Evolutionary conservation across 2,797 vertebrate genomes (phyloP), one percentile per base, ranked within the genome.

Genomic region (Apogon hyalosoma): DNA sequence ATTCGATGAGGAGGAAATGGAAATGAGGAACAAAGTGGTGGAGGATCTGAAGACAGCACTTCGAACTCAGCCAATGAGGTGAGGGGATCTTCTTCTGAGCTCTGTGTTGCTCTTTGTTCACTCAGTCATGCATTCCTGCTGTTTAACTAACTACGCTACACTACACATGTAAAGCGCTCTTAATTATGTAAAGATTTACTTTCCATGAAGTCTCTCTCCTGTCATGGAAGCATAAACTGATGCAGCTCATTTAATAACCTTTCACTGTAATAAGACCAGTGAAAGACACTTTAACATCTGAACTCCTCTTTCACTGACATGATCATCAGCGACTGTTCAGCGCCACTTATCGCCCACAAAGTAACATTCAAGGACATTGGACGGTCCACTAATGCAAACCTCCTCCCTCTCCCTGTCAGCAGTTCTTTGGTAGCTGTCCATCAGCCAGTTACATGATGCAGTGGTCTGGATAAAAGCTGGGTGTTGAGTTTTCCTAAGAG

Each of bases 11-110:
- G 97, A 98, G 87, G 97, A 98, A 93, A 98, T 96, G 76, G 96
- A 97, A 88, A 95, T 95, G 94, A 95, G 97, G 91, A 98, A 97
- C 91, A 98, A 98, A 90, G 95, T 98, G 49, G 97, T 99, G 81
- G 98, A 98, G 88, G 98, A 97, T 91, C 92, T 99, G 82, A 99
- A 99, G 93, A 99, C 98, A 13, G 97, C 98, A 5, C 93, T 99
- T 49, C 93, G 97, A 54, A 99, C 98, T 63, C 98, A 99, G 68
- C 98, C 98, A 43, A 98, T 99, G 97, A 98, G 98, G 98, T 99
- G 76, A 70, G 76, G 5, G 1, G 42, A 15, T 55, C 40, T 52
- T 3, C 21, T 39, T 1, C 60, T 14, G 4, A 73, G 11, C 28
- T 45, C 57, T 31, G 33, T 14, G 5, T 9, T 12, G 11, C 43